Conservation (phyloP, 2,797 vertebrate genomes). For the Onychomys arenicola region DNA sequence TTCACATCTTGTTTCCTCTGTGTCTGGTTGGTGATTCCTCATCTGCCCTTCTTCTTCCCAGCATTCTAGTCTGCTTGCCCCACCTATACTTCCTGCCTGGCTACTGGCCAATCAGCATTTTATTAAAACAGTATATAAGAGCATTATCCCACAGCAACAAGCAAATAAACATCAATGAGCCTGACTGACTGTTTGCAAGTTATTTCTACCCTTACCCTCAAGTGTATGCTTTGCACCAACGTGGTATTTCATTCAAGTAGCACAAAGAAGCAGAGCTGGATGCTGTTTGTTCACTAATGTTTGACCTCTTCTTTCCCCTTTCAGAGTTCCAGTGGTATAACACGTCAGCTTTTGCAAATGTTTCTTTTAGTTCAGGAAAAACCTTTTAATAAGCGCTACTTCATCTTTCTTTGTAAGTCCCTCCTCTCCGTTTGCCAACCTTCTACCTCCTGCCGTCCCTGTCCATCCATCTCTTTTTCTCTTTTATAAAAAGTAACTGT, state of each 20-base stretch:
- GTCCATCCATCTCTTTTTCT: fast-evolving
- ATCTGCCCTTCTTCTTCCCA: too few relatives aligned
- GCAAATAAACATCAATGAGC: background rate
- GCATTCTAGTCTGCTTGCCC: too few relatives aligned
- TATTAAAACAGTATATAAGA: too few relatives aligned
- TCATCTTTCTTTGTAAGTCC: background rate
- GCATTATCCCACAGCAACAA: too few relatives aligned
- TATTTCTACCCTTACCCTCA: fast-evolving
- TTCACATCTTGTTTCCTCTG: too few relatives aligned
- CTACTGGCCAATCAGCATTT: too few relatives aligned
- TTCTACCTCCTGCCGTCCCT: too few relatives aligned
- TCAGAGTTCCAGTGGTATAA: background rate
- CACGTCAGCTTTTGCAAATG: background rate
- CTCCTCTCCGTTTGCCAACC: background rate
- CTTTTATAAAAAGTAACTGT: background rate
- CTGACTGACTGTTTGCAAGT: too few relatives aligned
- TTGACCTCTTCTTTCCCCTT: background rate
- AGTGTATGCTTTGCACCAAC: background rate
- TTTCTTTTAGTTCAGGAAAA: background rate
- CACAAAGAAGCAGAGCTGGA: background rate
- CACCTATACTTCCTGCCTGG: too few relatives aligned
- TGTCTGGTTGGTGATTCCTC: too few relatives aligned
- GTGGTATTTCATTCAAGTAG: background rate
- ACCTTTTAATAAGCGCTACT: background rate
- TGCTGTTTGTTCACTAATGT: background rate